These are phyloP conservation scores for Jaculus jaculus DNA, from an alignment of 2,113 vertebrate genomes.

Conservation along the genomic window DNA sequence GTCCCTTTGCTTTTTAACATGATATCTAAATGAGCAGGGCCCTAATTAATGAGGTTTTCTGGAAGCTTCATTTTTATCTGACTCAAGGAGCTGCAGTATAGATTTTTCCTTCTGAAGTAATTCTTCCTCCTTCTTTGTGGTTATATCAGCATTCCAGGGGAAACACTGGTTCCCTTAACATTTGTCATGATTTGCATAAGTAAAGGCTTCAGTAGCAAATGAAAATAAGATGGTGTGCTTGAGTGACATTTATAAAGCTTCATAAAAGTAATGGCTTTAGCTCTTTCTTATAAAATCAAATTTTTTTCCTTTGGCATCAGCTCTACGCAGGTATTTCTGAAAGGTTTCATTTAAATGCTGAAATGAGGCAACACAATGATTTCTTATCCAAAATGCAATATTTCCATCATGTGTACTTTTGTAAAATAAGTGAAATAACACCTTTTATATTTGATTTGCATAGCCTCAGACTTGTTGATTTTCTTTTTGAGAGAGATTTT, in stretches of 20 bases:
- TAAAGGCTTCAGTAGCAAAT: slow-evolving; percentile 75
- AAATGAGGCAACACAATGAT: slow-evolving; percentile 47
- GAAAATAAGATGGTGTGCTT: slow-evolving; percentile 73
- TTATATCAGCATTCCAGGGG: slow-evolving; percentile 71
- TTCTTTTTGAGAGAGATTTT: slow-evolving; percentile 55
- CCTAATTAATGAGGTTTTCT: slow-evolving; percentile 77
- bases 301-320: slow-evolving; percentile 65
- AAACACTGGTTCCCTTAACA: slow-evolving; percentile 71
- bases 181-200: slow-evolving; percentile 79
- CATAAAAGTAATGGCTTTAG: slow-evolving; percentile 76
- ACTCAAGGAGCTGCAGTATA: slow-evolving; percentile 58
- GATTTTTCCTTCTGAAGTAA: slow-evolving; percentile 75
- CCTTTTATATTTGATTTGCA: slow-evolving; percentile 71
- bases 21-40: slow-evolving; percentile 71
- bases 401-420: slow-evolving; percentile 44
- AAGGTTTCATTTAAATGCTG: slow-evolving; percentile 67
- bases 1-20: slow-evolving; percentile 65
- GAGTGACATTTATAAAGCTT: slow-evolving; percentile 79
- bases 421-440: slow-evolving; percentile 53
- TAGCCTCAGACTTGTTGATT: slow-evolving; percentile 39
- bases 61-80: slow-evolving; percentile 73
- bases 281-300: slow-evolving; percentile 72
- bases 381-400: slow-evolving; percentile 67
- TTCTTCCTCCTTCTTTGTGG: slow-evolving; percentile 51
- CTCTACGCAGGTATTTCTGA: slow-evolving; percentile 48